phyloP scores from a whole-genome alignment of 2,113 vertebrate genomes.

The cattle (Bos taurus) region ARS-UCD2.0 NC_037330.1:58729501-58730000 shows the following conservation, averaged over 20 bases:
- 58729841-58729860: constrained; percentile 64
- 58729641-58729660: background rate
- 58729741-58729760: accelerated
- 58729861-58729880: constrained; percentile 90
- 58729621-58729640: background rate
- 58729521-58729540: background rate
- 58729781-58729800: background rate
- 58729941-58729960: constrained; percentile 97
- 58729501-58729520: background rate
- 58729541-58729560: background rate
- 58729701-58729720: background rate
- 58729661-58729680: background rate
- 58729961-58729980: constrained; percentile 85
- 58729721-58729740: background rate
- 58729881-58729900: constrained; percentile 86
- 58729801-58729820: background rate
- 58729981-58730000: background rate
- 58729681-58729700: background rate
- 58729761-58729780: background rate
- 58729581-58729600: too few relatives aligned
- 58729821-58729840: background rate
- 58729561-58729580: background rate
- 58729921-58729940: constrained; percentile 93
- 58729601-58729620: background rate
- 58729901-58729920: constrained; percentile 96